These are phyloP conservation scores for Menidia beryllina DNA, from an alignment of 2,113 vertebrate species.

Conservation along the genomic window DNA sequence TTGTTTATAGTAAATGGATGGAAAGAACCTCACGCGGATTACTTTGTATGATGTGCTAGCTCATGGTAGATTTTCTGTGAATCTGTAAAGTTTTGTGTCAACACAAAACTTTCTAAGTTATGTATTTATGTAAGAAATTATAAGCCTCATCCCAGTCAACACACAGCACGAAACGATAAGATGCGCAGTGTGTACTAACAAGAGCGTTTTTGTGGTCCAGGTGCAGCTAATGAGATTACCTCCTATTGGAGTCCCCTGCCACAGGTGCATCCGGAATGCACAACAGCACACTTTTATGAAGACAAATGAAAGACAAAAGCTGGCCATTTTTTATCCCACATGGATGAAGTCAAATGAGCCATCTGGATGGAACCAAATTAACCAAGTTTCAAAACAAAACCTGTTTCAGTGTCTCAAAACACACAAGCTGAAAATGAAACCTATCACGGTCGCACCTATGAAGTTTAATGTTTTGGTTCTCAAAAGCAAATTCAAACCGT, in stretches of 20 bases:
- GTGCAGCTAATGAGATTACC: constrained; percentile 17
- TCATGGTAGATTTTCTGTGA: not conserved
- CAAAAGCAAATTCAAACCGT: not conserved
- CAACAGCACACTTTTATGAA: constrained; percentile 44
- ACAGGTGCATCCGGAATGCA: constrained; percentile 25
- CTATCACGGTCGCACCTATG: not conserved
- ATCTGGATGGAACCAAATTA: constrained; percentile 24
- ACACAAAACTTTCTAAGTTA: not conserved
- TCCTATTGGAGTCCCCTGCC: constrained; percentile 23
- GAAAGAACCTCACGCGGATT: not conserved
- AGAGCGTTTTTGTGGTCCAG: constrained; percentile 10
- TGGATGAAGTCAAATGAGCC: constrained; percentile 43
- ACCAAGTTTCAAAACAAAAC: constrained; percentile 3
- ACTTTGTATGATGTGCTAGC: not conserved
- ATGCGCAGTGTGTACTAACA: not conserved
- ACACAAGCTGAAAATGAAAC: constrained; percentile 12
- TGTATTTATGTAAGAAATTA: not conserved
- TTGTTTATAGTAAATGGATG: not conserved
- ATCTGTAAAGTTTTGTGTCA: not conserved
- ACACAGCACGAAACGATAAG: not conserved
- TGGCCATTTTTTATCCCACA: constrained; percentile 19
- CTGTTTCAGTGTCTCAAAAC: not conserved
- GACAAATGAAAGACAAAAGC: constrained; percentile 37
- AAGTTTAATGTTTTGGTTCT: not conserved
- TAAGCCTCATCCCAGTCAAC: not conserved